Conservation (phyloP, 2,888 invertebrate genomes). For the Coremacera marginata region DNA sequence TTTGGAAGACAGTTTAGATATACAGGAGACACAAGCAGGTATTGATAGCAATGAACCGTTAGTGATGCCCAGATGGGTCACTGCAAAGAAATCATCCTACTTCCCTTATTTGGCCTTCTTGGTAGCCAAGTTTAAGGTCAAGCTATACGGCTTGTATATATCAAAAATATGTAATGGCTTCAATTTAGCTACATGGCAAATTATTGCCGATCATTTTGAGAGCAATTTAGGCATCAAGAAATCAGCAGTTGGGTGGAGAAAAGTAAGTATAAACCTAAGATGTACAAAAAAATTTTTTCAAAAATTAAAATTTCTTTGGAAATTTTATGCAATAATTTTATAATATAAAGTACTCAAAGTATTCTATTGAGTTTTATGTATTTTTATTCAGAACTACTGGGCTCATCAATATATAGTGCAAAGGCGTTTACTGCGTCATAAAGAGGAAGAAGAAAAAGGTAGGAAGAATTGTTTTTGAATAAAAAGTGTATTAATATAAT, state of each 20-base stretch:
- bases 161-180: neutral
- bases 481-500: too few species aligned
- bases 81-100: neutral
- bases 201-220: neutral
- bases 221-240: neutral
- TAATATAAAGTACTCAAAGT: too few species aligned
- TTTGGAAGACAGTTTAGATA: neutral
- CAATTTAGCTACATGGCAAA: neutral
- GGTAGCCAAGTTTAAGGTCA: neutral
- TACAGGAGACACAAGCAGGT: neutral
- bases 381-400: neutral
- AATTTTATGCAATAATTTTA: too few species aligned
- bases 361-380: neutral
- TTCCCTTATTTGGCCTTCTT: constrained; percentile 4
- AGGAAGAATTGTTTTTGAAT: neutral
- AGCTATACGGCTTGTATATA: neutral
- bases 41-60: neutral
- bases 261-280: neutral
- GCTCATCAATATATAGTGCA: constrained; percentile 13
- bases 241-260: neutral
- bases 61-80: neutral
- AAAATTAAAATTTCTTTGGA: too few species aligned
- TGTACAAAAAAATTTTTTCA: neutral
- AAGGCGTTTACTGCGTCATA: constrained; percentile 1
- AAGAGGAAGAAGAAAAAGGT: neutral